A percentile compares a stretch with the other conserved stretches of the same genome.
phyloP scores from a whole-genome alignment of 2,797 vertebrate genomes.

The Typhlichthys subterraneus region DNA sequence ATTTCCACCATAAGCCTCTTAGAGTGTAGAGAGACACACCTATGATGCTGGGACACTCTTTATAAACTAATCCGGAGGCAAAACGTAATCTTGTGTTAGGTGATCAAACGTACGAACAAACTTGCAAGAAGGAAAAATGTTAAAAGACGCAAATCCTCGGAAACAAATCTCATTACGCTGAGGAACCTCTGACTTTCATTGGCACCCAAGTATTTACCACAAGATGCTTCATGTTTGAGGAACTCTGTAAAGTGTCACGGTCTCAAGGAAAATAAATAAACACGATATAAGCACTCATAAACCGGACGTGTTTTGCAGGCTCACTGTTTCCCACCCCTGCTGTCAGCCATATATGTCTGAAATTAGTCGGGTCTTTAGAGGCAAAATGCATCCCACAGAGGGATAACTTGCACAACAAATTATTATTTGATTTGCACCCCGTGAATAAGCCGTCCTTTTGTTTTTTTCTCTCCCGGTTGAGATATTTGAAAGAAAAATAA shows the following conservation, averaged over 20 bases:
- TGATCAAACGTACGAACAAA: slow-evolving; percentile 79
- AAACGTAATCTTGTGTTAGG: slow-evolving; percentile 77
- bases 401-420: slow-evolving; percentile 51
- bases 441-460: slow-evolving; percentile 45
- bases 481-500: slow-evolving; percentile 54
- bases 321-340: slow-evolving; percentile 45
- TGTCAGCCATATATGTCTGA: slow-evolving; percentile 49
- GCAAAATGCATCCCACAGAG: slow-evolving; percentile 43
- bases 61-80: slow-evolving; percentile 72
- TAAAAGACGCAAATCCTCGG: slow-evolving; percentile 73
- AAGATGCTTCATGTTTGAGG: slow-evolving; percentile 32
- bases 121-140: slow-evolving; percentile 66
- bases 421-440: slow-evolving; percentile 67
- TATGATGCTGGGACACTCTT: slow-evolving; percentile 70
- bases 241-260: slow-evolving; percentile 58
- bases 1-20: slow-evolving; percentile 79
- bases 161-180: slow-evolving; percentile 80
- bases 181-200: slow-evolving; percentile 54
- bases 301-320: slow-evolving; percentile 32
- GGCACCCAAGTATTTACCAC: slow-evolving; percentile 53
- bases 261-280: slow-evolving; percentile 26
- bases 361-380: slow-evolving; percentile 30
- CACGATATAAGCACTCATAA: slow-evolving; percentile 47
- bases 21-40: slow-evolving; percentile 76
- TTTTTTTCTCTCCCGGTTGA: slow-evolving; percentile 39